Percentiles rank a stretch among this genome's conserved stretches.
These are phyloP conservation scores for Aviceda subcristata DNA, from an alignment of 2,113 vertebrate genomes.

Conservation along the genomic window DNA sequence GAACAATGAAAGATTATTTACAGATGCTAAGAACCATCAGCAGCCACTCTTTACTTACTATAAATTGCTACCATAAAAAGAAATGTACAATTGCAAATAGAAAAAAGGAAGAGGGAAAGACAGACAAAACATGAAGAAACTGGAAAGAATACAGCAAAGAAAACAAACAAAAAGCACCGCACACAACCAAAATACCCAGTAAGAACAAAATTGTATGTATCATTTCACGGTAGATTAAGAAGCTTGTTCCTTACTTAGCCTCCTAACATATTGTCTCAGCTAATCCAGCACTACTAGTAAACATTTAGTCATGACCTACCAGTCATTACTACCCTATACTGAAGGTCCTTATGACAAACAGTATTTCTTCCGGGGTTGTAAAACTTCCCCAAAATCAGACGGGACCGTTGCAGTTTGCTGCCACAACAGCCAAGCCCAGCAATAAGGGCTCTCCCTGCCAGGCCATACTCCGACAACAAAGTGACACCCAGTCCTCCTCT, in stretches of 20 bases:
- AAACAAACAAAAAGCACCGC: not conserved
- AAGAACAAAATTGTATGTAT: not conserved
- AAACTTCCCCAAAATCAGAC: not conserved
- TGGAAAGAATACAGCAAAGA: not conserved
- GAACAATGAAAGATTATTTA: conserved; percentile 4
- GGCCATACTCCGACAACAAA: not conserved
- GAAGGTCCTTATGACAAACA: not conserved
- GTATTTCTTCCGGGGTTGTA: not conserved
- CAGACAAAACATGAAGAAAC: not conserved
- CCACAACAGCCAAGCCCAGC: not conserved
- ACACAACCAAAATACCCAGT: not conserved
- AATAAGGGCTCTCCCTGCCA: not conserved
- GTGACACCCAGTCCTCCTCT: not conserved
- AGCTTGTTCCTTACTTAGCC: not conserved
- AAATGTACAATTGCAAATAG: not conserved
- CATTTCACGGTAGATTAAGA: not conserved
- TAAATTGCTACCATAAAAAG: not conserved
- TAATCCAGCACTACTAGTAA: not conserved
- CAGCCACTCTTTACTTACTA: not conserved
- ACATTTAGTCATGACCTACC: not conserved
- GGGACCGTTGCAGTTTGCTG: not conserved
- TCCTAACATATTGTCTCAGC: not conserved
- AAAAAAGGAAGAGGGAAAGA: not conserved
- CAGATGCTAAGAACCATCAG: not conserved
- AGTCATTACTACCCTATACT: not conserved